Conservation (phyloP, 2,113 vertebrate species). For the Beaufortia kweichowensis region DNA sequence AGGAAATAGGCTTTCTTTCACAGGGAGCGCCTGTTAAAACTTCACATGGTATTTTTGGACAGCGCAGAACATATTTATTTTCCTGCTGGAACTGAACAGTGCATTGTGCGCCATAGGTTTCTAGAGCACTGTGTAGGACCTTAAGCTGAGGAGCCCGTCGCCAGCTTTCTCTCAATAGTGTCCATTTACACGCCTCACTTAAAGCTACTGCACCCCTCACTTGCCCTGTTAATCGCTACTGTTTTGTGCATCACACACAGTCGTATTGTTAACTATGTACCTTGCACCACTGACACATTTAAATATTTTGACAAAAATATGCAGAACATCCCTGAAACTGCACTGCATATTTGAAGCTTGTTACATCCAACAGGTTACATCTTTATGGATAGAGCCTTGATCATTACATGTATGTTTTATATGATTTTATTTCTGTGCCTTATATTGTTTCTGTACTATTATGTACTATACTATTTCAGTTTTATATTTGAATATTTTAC, state of each 20-base stretch:
- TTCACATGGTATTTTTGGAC: slow-evolving; percentile 51
- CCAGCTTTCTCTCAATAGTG: slow-evolving; percentile 51
- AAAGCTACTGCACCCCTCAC: slow-evolving; percentile 13
- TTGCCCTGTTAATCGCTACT: slow-evolving; percentile 28
- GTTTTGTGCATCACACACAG: slow-evolving; percentile 20
- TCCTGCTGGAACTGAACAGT: slow-evolving; percentile 51
- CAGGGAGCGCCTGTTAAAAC: slow-evolving; percentile 43
- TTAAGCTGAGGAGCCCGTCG: slow-evolving; percentile 35
- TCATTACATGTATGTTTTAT: not conserved
- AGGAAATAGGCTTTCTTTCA: slow-evolving; percentile 38
- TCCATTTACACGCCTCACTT: slow-evolving; percentile 42
- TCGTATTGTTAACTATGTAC: slow-evolving; percentile 5
- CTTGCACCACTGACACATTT: slow-evolving; percentile 9
- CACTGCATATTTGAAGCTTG: not conserved
- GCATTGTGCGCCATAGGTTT: slow-evolving; percentile 48
- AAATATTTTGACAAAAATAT: slow-evolving; percentile 14
- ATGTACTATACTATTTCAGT: too few relatives aligned
- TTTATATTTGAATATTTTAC: too few relatives aligned
- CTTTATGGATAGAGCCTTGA: too few relatives aligned
- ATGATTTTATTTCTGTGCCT: not conserved
- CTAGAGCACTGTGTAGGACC: slow-evolving; percentile 41
- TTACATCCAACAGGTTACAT: not conserved
- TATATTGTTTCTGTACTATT: too few relatives aligned
- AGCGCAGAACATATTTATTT: slow-evolving; percentile 56
- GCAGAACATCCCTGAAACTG: not conserved